Base-by-base conservation (phyloP, 2,797 vertebrate genomes). In the Macrochelys suwanniensis region DNA sequence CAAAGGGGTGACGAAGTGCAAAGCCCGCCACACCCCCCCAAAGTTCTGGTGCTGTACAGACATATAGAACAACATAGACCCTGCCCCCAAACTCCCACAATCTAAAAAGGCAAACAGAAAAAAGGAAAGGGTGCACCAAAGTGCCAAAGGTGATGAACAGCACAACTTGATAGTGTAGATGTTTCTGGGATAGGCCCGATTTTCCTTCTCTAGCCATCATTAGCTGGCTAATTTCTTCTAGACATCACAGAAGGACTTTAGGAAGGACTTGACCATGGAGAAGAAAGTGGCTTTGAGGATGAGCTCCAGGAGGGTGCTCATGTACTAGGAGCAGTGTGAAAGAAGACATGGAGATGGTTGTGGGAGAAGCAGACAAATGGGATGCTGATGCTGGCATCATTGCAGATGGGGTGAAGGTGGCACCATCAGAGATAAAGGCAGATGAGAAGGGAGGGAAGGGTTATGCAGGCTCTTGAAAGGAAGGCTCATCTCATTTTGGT, bases 311-410 rank as follows among this genome's bases (percentile, higher is more conserved):
- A 56, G 26, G 8, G 42, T 2, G 11, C 26, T 56, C 54, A 2
- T 16, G 77, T 47, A 37, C 5, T 47, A 82, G 84, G 82, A 1
- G 11, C 23, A 28, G 42, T 49, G 74, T 28, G 50, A 15, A 89
- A 7, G 68, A 33, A 5, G 11, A 31, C 5, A n/a, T 4, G 0
- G 49, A 54, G 31, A 31, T 11, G n/a, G 7, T 4, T 74, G 47
- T 74, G 26, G 87, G 49, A 92, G 87, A 90, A 42, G 47, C 84
- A 87, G 23, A 80, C 42, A 65, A 45, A 89, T 84, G 8, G 25
- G 80, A 76, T 7, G 2, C 1, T 65, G 56, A 90, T 91, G 61
- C 10, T 10, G 7, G n/a, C 49, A 79, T 0, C 1, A 89, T 84
- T 26, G 77, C 12, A 80, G 53, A 91, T 28, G 28, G 12, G 81